These are phyloP conservation scores for Chloroclysta siterata DNA, from an alignment of 2,888 invertebrate genomes.

Conservation along the genomic window DNA sequence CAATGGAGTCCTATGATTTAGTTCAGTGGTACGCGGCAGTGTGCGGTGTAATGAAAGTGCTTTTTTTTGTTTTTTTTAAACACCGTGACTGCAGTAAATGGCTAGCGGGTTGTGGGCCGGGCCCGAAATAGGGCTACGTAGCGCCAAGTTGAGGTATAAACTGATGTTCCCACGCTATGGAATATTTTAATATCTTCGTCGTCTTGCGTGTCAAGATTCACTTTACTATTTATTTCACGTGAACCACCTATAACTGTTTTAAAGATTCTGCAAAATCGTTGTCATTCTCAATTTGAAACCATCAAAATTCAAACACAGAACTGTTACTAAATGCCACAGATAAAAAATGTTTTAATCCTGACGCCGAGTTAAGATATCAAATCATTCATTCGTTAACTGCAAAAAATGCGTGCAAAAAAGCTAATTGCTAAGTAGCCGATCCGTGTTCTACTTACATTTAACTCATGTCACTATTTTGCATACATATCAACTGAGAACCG, in stretches of 20 bases:
- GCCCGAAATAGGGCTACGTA: constrained; percentile 27
- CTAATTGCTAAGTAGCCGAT: constrained; percentile 39
- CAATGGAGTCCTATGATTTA: constrained; percentile 43
- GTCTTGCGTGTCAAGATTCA: too few species aligned
- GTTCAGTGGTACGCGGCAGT: constrained; percentile 42
- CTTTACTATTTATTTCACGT: neutral
- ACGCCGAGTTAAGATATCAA: constrained; percentile 40
- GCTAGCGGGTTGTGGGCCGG: constrained; percentile 27
- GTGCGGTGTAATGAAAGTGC: constrained; percentile 44
- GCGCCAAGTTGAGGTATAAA: constrained; percentile 18
- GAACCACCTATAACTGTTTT: neutral
- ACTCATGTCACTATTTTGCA: constrained; percentile 23
- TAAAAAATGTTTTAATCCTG: constrained; percentile 35
- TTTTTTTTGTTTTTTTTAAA: constrained; percentile 36
- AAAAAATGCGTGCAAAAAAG: constrained; percentile 35
- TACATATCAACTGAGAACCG: constrained; percentile 24
- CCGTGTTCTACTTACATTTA: constrained; percentile 34
- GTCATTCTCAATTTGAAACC: constrained; percentile 30
- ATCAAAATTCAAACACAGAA: constrained; percentile 33
- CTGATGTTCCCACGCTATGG: constrained; percentile 5
- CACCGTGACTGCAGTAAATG: constrained; percentile 32
- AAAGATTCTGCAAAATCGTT: constrained; percentile 8
- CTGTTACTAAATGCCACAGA: constrained; percentile 37
- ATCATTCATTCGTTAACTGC: constrained; percentile 35
- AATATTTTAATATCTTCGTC: neutral